Conservation (phyloP, 2,113 vertebrate species). For the Anhinga anhinga region DNA sequence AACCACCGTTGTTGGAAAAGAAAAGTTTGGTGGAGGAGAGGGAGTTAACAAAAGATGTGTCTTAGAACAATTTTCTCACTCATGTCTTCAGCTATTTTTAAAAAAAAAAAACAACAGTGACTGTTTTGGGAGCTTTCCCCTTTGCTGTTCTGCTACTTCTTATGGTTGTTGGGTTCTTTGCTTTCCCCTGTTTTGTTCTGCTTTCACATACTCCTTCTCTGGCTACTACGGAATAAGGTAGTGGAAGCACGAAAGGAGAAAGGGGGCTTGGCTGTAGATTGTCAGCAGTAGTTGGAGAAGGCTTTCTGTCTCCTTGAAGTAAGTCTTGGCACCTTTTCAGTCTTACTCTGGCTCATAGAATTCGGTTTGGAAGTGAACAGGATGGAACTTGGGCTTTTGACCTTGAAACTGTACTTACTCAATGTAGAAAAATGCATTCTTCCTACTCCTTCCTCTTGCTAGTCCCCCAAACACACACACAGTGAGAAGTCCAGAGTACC, state of each 20-base stretch:
- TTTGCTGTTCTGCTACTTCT: background rate
- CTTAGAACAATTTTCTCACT: background rate
- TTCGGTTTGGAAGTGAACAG: background rate
- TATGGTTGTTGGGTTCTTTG: background rate
- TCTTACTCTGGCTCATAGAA: conserved; percentile 9
- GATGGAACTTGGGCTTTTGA: conserved; percentile 12
- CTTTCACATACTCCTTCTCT: background rate
- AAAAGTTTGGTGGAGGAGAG: background rate
- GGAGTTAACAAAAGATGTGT: background rate
- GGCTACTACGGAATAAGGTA: background rate
- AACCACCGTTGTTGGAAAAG: background rate
- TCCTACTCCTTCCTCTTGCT: background rate
- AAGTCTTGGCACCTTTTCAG: background rate
- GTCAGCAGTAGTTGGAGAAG: background rate
- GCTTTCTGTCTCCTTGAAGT: background rate
- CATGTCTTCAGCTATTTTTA: background rate
- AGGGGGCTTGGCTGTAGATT: background rate
- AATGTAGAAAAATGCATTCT: background rate
- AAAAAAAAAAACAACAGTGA: background rate
- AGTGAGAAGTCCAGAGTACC: background rate
- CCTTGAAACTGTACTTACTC: background rate
- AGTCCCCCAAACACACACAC: background rate
- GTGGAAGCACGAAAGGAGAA: background rate
- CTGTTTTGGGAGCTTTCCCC: background rate
- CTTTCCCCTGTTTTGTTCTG: background rate